Evolutionary conservation across 2,113 vertebrate species (phyloP).

Genomic region (Eclectus roratus): DNA sequence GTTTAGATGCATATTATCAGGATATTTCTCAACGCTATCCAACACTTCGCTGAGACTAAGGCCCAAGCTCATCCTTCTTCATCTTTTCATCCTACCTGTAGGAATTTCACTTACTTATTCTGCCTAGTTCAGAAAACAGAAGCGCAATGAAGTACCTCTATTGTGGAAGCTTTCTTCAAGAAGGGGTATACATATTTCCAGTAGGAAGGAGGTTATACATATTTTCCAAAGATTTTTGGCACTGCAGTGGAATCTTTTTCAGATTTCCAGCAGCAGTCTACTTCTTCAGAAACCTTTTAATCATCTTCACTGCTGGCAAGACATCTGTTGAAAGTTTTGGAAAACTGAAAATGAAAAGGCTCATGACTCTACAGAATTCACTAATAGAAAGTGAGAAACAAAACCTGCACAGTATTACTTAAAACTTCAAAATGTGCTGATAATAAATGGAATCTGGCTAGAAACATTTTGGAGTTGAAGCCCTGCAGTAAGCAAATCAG

Average conservation of each 20-base stretch:
- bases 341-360: conserved; percentile 43
- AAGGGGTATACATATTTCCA: background rate
- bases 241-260: conserved; percentile 15
- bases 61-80: background rate
- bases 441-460: conserved; percentile 57
- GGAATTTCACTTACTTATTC: background rate
- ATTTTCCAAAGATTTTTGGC: conserved; percentile 50
- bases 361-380: conserved; percentile 38
- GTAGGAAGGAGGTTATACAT: background rate
- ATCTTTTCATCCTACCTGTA: background rate
- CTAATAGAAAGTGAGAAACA: conserved; percentile 60
- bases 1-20: background rate
- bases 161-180: conserved; percentile 3
- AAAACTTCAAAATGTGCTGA: conserved; percentile 37
- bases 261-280: conserved; percentile 48
- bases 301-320: conserved; percentile 55
- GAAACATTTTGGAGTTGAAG: background rate
- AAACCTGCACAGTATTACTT: conserved; percentile 37
- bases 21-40: background rate
- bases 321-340: conserved; percentile 42
- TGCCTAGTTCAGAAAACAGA: background rate
- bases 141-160: background rate
- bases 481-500: background rate
- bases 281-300: conserved; percentile 60
- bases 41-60: background rate